Conservation (phyloP, 2,113 vertebrate species). For the Dipodomys merriami region DNA sequence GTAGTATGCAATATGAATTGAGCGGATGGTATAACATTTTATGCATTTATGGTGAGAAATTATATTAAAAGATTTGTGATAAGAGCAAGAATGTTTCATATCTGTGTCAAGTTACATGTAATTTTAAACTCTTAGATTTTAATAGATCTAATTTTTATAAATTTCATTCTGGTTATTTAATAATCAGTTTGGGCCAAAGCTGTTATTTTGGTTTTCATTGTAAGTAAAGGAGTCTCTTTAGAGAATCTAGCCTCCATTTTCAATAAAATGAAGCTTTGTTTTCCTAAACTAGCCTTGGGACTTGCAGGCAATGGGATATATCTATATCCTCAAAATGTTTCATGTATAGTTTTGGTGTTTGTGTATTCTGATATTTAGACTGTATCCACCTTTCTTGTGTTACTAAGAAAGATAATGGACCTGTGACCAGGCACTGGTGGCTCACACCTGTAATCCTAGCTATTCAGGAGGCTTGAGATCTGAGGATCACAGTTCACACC, state of each 20-base stretch:
- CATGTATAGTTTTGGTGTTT: constrained; percentile 25
- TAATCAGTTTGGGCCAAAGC: neutral
- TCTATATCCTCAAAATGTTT: constrained; percentile 18
- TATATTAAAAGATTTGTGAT: constrained; percentile 4
- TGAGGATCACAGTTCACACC: too few species aligned
- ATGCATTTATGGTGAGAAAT: neutral
- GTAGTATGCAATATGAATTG: constrained; percentile 22
- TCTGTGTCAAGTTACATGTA: neutral
- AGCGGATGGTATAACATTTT: neutral
- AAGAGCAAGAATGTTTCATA: neutral
- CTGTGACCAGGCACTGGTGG: neutral
- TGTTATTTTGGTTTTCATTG: constrained; percentile 38
- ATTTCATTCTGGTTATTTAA: constrained; percentile 37
- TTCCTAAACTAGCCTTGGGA: neutral
- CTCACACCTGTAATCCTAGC: too few species aligned
- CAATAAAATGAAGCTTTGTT: neutral
- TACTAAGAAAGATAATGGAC: neutral
- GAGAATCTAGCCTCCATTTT: constrained; percentile 25
- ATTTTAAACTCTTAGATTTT: constrained; percentile 28
- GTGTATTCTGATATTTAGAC: neutral
- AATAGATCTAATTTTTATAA: neutral
- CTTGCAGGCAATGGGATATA: neutral
- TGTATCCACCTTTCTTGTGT: neutral
- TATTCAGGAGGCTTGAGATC: too few species aligned
- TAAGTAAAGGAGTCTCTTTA: constrained; percentile 21